phyloP scores from a whole-genome alignment of 2,797 vertebrate species.

The Onychomys arenicola region DNA sequence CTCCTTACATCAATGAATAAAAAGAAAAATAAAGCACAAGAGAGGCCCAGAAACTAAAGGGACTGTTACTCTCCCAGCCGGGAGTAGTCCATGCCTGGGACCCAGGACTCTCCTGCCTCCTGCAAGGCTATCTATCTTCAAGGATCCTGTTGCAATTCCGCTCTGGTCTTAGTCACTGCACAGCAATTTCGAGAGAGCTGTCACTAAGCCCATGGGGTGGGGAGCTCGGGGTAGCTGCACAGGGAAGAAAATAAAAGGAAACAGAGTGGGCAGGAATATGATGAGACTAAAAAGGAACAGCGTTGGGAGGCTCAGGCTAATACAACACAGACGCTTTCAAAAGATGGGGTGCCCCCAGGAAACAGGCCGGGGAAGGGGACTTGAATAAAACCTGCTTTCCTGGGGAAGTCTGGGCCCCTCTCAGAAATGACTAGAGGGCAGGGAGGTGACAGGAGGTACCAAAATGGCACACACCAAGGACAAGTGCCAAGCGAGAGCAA shows the following conservation, averaged over 20 bases:
- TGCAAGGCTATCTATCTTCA: too few relatives aligned
- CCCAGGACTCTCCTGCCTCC: background rate
- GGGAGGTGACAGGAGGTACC: background rate
- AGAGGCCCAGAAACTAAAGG: background rate
- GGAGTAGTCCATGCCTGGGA: background rate
- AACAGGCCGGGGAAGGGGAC: background rate
- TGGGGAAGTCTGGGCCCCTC: background rate
- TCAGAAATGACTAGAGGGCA: background rate
- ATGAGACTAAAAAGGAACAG: background rate
- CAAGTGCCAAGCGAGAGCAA: background rate
- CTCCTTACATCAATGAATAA: background rate
- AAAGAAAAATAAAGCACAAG: background rate
- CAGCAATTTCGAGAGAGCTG: background rate
- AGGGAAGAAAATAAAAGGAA: background rate
- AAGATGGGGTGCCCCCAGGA: background rate
- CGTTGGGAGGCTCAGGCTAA: background rate
- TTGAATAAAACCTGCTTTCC: background rate
- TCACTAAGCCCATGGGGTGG: background rate
- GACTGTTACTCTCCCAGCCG: background rate
- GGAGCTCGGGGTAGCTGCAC: background rate
- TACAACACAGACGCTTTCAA: background rate
- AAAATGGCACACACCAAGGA: background rate
- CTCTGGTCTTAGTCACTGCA: background rate
- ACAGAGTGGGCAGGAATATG: too few relatives aligned
- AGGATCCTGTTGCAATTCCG: background rate